Evolutionary conservation across 2,113 vertebrate species (phyloP), one percentile per base, ranked within the genome.

Genomic region (Eurypyga helias): DNA sequence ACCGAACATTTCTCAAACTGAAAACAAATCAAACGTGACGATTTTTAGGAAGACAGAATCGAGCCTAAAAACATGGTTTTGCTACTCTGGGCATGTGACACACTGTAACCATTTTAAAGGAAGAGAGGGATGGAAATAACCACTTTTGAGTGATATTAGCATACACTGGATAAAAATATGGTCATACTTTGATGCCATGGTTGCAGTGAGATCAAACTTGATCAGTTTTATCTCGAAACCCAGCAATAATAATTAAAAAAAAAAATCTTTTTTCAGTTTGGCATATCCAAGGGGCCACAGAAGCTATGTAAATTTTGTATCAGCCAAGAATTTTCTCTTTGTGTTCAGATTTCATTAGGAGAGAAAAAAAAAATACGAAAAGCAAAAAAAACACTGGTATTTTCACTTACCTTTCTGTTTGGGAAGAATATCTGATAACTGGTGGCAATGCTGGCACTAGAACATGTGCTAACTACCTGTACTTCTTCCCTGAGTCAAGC

Each of bases 1-100:
- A 90, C 88, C 3, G 5, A 96, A 89, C 24, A 25, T 95, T 96
- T 96, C 85, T 93, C 76, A 96, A 61, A 45, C 36, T 87, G 67
- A 96, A 83, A 90, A 41, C 48, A 96, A 95, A 81, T 73, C 18
- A 79, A 92, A 69, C 8, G 17, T 52, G 25, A 43, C 0, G 0
- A 66, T 90, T 89, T 93, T 57, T 79, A 91, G 41, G 81, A 89
- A 85, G 57, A 49, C 43, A 87, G 19, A 71, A 46, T 73, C 29
- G 33, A 81, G 90, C 28, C 12, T 87, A 76, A 46, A 78, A 95
- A 45, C 1, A 4, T 28, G 7, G 2, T 17, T 71, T 93, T 33
- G 13, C 64, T 46, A 54, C 21, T 91, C 93, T 73, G 83, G 19
- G 20, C 82, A 64, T 69, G 36, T 60, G 43, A n/a, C 34, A 24